phyloP scores from a whole-genome alignment of 2,888 invertebrate genomes.

The Emmelina monodactyla region DNA sequence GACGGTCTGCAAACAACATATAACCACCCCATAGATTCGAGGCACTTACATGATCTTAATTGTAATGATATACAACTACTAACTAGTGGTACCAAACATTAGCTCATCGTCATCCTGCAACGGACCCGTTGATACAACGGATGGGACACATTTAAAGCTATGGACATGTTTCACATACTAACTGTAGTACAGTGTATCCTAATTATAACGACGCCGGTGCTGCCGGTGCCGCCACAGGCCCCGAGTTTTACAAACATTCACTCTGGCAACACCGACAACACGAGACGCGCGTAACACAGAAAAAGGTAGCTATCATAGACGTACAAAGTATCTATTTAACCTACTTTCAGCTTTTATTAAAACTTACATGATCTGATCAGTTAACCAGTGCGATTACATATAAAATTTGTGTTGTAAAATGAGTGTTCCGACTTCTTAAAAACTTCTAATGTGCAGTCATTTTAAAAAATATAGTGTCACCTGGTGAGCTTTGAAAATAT shows the following conservation, averaged over 20 bases:
- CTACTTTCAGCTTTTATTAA: constrained; percentile 49
- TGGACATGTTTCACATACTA: constrained; percentile 63
- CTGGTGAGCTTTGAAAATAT: constrained; percentile 41
- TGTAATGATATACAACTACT: constrained; percentile 62
- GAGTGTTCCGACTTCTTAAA: constrained; percentile 45
- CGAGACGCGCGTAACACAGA: constrained; percentile 31
- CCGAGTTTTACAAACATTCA: no score
- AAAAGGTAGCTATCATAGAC: constrained; percentile 54
- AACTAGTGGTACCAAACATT: constrained; percentile 52
- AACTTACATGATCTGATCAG: constrained; percentile 45
- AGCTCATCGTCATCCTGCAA: constrained; percentile 48
- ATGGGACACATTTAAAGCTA: constrained; percentile 62
- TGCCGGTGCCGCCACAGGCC: no score
- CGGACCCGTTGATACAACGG: constrained; percentile 63
- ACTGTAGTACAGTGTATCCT: constrained; percentile 49
- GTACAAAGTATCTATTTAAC: constrained; percentile 43
- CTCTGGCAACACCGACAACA: neutral
- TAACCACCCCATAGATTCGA: constrained; percentile 56
- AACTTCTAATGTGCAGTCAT: constrained; percentile 50
- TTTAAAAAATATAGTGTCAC: constrained; percentile 46
- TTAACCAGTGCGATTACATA: constrained; percentile 56
- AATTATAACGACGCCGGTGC: no score
- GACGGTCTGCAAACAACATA: constrained; percentile 15
- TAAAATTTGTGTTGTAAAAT: constrained; percentile 56
- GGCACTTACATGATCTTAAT: constrained; percentile 63